Evolutionary conservation across 2,797 vertebrate genomes (phyloP), one percentile per base, ranked within the genome.

Genomic region (Fratercula arctica): DNA sequence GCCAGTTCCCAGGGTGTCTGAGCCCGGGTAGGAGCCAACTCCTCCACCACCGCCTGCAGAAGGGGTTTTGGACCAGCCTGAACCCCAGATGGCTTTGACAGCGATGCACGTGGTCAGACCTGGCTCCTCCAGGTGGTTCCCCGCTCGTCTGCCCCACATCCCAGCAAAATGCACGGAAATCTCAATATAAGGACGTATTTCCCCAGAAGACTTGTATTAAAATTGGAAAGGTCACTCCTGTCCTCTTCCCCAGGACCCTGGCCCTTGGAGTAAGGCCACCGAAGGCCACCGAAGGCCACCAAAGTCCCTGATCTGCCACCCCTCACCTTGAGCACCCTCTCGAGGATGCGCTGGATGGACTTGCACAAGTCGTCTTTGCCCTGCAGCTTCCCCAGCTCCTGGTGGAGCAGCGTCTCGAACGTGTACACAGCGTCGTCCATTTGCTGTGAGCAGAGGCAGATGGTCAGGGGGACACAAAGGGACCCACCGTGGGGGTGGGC

Each of bases 351-450:
- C 97, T 99, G 99, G 95, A 99, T 98, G 93, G 97, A 98, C 93
- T 99, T 99, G 97, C 98, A 99, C 50, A 99, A 74, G 81, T 99
- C 98, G 0, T 98, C 98, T 41, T 98, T 98, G 73, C 97, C 98
- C 70, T 98, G 98, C 70, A 98, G 98, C 91, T 97, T 97, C 29
- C 98, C 98, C 87, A 99, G 96, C 79, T 98, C 98, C 98, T 99
- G 99, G 41, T 99, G 98, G 11, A 99, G 98, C 85, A 99, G 98
- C n/a, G 99, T 99, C 98, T 99, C 99, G 3, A 99, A 99, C 2
- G 99, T 99, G 98, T 98, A 98, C 83, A 99, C 98, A 0, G 99
- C 98, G 0, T 99, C 98, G 64, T 99, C 99, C 99, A 99, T 99
- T 99, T 99, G 99, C 99, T 99, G 93, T 0, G 18, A 19, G 43